Conservation (phyloP, 2,797 vertebrate species). For the Balearica regulorum region DNA sequence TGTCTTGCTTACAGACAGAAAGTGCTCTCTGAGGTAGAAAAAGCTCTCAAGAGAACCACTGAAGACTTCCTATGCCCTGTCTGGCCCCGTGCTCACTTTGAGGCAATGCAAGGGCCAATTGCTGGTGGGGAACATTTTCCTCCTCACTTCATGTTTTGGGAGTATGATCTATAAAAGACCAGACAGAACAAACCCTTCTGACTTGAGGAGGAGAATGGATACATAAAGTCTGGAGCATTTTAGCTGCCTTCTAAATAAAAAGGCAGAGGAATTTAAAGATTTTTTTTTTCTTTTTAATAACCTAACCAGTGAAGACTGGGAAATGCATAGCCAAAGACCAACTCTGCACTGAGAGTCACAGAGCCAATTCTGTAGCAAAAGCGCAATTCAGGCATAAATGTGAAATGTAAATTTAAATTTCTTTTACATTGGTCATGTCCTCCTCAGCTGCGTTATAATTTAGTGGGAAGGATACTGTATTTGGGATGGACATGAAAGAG, state of each 20-base stretch:
- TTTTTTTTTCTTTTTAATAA: not conserved
- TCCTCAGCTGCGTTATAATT: not conserved
- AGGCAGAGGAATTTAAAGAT: not conserved
- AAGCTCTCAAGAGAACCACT: not conserved
- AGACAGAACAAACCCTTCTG: not conserved
- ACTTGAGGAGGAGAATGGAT: not conserved
- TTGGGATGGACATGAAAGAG: not conserved
- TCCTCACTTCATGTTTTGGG: not conserved
- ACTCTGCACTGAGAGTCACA: not conserved
- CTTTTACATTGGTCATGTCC: not conserved
- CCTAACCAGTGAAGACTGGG: not conserved
- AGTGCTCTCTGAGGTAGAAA: not conserved
- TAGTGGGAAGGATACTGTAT: slow-evolving; percentile 9
- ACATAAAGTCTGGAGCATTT: not conserved
- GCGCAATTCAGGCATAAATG: not conserved
- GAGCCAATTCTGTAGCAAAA: not conserved
- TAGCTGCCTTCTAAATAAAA: slow-evolving; percentile 2
- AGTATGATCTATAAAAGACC: not conserved
- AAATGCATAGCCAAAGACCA: not conserved
- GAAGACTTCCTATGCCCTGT: not conserved
- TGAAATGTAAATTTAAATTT: slow-evolving; percentile 19
- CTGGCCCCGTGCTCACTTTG: not conserved
- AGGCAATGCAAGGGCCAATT: not conserved
- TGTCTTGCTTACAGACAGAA: not conserved
- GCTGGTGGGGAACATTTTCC: not conserved